Percentiles rank a stretch among this genome's conserved stretches.
phyloP scores from a whole-genome alignment of 2,888 invertebrate genomes.

The Ganaspis brasiliensis region DNA sequence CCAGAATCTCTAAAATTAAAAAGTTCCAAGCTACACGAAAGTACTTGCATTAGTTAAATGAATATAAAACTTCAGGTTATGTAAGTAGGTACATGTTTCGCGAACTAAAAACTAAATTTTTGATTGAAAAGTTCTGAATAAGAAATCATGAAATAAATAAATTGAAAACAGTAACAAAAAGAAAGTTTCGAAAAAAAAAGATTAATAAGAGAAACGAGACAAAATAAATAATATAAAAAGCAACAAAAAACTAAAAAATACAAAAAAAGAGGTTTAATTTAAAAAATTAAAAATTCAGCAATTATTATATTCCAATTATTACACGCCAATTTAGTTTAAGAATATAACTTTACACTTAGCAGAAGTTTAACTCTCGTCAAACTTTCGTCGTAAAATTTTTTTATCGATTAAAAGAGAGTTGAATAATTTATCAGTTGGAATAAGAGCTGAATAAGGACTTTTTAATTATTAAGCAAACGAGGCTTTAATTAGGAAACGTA shows the following conservation, averaged over 20 bases:
- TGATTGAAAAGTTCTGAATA: background rate
- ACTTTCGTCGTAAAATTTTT: background rate
- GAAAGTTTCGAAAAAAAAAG: no score
- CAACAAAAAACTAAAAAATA: no score
- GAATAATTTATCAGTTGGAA: background rate
- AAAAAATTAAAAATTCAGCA: no score
- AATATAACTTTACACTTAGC: background rate
- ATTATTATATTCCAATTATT: no score
- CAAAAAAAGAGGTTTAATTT: no score
- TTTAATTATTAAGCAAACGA: slow-evolving; percentile 17
- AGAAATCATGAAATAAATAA: background rate
- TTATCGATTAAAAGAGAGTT: background rate
- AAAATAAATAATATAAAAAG: no score
- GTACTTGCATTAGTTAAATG: slow-evolving; percentile 15
- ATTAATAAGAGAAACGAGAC: no score
- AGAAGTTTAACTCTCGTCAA: background rate
- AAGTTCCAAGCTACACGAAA: slow-evolving; percentile 1
- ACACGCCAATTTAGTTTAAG: background rate
- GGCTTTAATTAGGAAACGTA: background rate
- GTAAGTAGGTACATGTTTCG: background rate
- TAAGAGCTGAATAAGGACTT: background rate
- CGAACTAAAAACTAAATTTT: background rate
- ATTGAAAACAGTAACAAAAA: no score
- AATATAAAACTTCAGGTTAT: slow-evolving; percentile 1
- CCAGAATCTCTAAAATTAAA: slow-evolving; percentile 10